These are phyloP conservation scores for Protobothrops mucrosquamatus DNA, from an alignment of 2,113 vertebrate genomes.

Conservation along the genomic window DNA sequence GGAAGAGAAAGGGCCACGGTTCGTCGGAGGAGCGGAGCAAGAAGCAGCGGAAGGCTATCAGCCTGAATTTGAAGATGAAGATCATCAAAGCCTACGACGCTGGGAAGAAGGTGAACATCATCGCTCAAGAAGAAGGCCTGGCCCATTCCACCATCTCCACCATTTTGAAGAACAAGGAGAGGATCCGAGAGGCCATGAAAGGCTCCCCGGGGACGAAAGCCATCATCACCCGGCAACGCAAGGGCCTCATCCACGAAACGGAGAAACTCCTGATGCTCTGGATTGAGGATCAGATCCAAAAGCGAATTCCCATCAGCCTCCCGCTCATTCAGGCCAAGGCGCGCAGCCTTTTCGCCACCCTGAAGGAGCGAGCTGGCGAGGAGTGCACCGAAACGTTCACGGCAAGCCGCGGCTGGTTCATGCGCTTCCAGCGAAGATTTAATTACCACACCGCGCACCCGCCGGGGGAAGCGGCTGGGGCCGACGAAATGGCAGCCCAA, in stretches of 20 bases:
- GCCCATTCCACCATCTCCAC: neutral
- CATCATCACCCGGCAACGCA: neutral
- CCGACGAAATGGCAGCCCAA: neutral
- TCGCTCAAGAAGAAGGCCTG: neutral
- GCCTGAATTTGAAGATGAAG: neutral
- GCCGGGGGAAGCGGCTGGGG: accelerated
- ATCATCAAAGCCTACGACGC: neutral
- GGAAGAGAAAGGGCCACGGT: neutral
- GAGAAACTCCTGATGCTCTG: neutral
- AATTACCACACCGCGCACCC: neutral
- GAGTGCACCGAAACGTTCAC: neutral
- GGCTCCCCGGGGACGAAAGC: neutral
- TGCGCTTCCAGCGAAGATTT: neutral
- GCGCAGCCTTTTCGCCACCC: neutral
- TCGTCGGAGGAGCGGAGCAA: neutral
- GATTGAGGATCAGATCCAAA: neutral
- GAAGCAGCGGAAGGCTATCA: neutral
- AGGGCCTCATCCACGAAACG: neutral
- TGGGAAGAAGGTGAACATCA: neutral
- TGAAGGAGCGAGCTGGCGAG: neutral
- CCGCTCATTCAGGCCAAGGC: neutral
- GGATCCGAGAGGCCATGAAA: neutral
- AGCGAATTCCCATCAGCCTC: neutral
- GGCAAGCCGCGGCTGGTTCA: neutral
- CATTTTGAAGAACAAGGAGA: neutral